Percentiles rank a stretch among this genome's conserved stretches.
phyloP scores from a whole-genome alignment of 2,888 invertebrate genomes.

The Sycophila texana region DNA sequence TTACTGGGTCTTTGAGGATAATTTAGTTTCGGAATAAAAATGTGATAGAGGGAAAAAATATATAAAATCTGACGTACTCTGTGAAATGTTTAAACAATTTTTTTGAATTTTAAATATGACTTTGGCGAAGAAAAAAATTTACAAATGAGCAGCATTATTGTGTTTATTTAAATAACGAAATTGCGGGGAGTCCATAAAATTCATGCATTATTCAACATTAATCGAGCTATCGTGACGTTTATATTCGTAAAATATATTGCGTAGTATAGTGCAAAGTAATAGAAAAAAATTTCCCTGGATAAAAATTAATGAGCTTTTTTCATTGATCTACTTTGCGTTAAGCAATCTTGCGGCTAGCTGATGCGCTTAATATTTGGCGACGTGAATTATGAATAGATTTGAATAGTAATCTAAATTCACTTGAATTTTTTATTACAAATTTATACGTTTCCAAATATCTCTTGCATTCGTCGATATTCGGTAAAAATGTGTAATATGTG shows the following conservation, averaged over 20 bases:
- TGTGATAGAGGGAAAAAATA: no score
- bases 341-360: neutral
- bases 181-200: neutral
- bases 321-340: neutral
- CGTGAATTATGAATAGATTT: conserved; percentile 23
- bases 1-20: no score
- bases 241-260: neutral
- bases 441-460: no score
- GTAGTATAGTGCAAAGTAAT: neutral
- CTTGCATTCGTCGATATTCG: no score
- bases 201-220: neutral
- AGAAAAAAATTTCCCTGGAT: neutral
- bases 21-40: no score
- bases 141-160: neutral
- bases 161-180: neutral
- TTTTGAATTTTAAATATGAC: no score
- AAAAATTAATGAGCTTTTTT: conserved; percentile 24
- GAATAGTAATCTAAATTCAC: conserved; percentile 5
- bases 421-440: neutral
- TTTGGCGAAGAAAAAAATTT: neutral
- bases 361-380: conserved; percentile 4
- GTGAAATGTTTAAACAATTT: no score
- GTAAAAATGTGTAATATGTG: no score
- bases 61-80: no score
- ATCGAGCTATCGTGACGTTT: neutral